phyloP scores from a whole-genome alignment of 2,888 invertebrate genomes.

The Eubasilissa splendida region DNA sequence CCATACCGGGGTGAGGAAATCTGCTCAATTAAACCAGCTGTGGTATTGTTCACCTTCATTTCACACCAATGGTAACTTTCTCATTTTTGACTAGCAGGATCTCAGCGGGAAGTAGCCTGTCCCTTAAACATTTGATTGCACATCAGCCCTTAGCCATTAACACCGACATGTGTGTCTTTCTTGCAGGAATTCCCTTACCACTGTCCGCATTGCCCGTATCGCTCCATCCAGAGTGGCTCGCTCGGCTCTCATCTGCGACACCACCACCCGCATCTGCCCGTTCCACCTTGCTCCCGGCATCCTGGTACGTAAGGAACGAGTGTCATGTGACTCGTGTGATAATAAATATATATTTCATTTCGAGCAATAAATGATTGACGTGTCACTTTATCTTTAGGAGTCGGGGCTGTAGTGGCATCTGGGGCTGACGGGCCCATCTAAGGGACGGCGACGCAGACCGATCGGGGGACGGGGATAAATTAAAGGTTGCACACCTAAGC shows the following conservation, averaged over 20 bases:
- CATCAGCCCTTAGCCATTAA: too few relatives aligned
- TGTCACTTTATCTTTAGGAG: too few relatives aligned
- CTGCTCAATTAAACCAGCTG: background rate
- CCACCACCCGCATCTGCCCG: constrained; percentile 18
- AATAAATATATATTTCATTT: too few relatives aligned
- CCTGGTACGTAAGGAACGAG: background rate
- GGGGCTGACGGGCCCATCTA: too few relatives aligned
- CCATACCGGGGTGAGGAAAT: constrained; percentile 69
- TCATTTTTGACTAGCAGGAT: too few relatives aligned
- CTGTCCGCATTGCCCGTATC: constrained; percentile 79
- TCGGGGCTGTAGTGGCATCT: too few relatives aligned
- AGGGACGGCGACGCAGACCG: too few relatives aligned
- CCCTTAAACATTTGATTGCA: too few relatives aligned
- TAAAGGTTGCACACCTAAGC: too few relatives aligned
- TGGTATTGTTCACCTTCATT: background rate
- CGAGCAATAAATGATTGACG: too few relatives aligned
- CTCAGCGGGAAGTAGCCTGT: background rate
- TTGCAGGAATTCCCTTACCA: constrained; percentile 71
- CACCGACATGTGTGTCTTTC: constrained; percentile 58
- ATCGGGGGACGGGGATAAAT: too few relatives aligned
- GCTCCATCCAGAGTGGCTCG: constrained; percentile 76
- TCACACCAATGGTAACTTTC: too few relatives aligned
- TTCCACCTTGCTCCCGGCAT: background rate
- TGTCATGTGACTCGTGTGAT: background rate
- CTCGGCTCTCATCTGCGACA: constrained; percentile 36